Conservation (phyloP, 2,888 invertebrate species). For the Margaritifera margaritifera region DNA sequence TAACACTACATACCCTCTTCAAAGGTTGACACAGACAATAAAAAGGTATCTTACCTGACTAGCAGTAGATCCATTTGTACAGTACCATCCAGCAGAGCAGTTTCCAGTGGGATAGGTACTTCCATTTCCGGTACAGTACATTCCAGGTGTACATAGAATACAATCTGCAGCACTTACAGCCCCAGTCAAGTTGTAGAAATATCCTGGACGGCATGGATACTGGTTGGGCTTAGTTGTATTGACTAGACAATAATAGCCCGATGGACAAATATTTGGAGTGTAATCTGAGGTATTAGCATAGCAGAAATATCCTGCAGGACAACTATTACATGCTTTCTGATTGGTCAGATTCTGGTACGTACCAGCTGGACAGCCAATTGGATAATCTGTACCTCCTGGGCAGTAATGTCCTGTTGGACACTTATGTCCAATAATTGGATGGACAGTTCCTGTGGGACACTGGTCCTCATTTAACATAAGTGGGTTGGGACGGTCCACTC, state of each 20-base stretch:
- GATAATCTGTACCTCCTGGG: constrained; percentile 60
- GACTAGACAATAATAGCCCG: constrained; percentile 58
- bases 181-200: constrained; percentile 57
- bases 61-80: constrained; percentile 56
- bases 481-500: constrained; percentile 62
- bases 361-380: constrained; percentile 66
- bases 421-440: constrained; percentile 66
- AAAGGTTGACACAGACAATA: no score
- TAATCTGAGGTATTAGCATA: constrained; percentile 65
- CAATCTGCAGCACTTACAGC: constrained; percentile 49
- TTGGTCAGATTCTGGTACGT: constrained; percentile 65
- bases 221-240: constrained; percentile 57
- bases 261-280: constrained; percentile 58
- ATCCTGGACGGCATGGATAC: constrained; percentile 61
- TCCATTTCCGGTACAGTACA: constrained; percentile 62
- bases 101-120: constrained; percentile 57
- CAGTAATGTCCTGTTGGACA: constrained; percentile 66
- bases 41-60: constrained; percentile 43
- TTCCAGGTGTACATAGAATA: constrained; percentile 56
- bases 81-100: constrained; percentile 65
- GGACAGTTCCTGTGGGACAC: constrained; percentile 64
- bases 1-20: no score
- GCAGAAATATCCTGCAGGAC: constrained; percentile 68
- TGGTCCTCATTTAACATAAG: constrained; percentile 62
- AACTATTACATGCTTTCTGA: constrained; percentile 61